These are phyloP conservation scores for Microplitis demolitor DNA, from an alignment of 1,140 invertebrate genomes.

Conservation along the genomic window DNA sequence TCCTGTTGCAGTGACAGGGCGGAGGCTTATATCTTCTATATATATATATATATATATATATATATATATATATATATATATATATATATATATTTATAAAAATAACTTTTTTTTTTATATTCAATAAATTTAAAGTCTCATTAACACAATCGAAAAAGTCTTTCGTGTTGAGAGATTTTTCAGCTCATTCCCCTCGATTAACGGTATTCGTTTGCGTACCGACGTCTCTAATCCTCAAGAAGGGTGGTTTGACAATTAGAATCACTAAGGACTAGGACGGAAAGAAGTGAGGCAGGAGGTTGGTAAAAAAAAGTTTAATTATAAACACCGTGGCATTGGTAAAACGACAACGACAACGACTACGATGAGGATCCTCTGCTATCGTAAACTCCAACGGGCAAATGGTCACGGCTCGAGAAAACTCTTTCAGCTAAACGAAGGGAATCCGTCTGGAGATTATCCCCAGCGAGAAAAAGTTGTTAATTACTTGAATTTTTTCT, in stretches of 20 bases:
- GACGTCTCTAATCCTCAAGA: conserved; percentile 23
- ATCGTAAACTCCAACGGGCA: conserved; percentile 47
- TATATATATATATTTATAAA: too few relatives aligned
- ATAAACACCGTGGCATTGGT: conserved; percentile 34
- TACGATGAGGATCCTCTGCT: too few relatives aligned
- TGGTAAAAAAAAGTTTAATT: conserved; percentile 35
- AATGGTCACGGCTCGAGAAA: conserved; percentile 61
- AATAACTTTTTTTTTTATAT: too few relatives aligned
- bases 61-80: too few relatives aligned
- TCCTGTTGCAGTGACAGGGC: too few relatives aligned
- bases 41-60: too few relatives aligned
- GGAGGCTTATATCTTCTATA: too few relatives aligned
- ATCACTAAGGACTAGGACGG: conserved; percentile 52
- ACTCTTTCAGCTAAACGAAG: conserved; percentile 62
- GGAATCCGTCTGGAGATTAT: conserved; percentile 62
- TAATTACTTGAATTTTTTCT: conserved; percentile 62
- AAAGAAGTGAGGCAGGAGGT: conserved; percentile 30
- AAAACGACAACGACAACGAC: conserved; percentile 23
- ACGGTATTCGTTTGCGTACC: conserved; percentile 18
- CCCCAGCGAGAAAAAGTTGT: conserved; percentile 62
- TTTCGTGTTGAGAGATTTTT: conserved; percentile 4
- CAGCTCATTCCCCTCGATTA: conserved; percentile 17
- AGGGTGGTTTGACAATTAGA: conserved; percentile 56
- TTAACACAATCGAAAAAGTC: not conserved
- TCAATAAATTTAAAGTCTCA: too few relatives aligned